Base-by-base conservation (phyloP, 1,140 invertebrate species). In the Lysiphlebus fabarum region DNA sequence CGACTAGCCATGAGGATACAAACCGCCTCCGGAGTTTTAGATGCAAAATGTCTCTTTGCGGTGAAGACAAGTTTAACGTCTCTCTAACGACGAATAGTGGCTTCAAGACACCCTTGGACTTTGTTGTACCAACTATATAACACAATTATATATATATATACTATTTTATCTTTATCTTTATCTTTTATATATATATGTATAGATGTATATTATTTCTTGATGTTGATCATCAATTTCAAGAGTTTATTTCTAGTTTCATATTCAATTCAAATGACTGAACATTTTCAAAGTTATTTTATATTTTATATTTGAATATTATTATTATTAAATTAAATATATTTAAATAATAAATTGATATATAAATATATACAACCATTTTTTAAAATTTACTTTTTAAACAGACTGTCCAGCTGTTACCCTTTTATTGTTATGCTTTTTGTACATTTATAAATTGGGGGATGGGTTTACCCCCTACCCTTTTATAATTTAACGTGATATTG, bases 41-140 rank as follows among this genome's bases (percentile, higher is more conserved):
- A 69, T 70, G 65, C 65, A 65, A 67, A 70, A 65, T 59, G 66
- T 66, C 66, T 26, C 17, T 26, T 26, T 69, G 63, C 61, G 68
- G 68, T 66, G 34, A 10, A 7, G 44, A 42, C 48, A 26, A 60
- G 40, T 41, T 56, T 56, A 48, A 40, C 44, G 47, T 42, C 36
- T 14, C 43, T 49, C 17, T 36, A 38, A 57, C 36, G 48, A 36
- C 41, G 34, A 17, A 7, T 17, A 12, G 41, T 5, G 2, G 45
- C 14, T n/a, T 54, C 8, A 26, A 14, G 26, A 9, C 34, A 53
- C 41, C 10, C 38, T 40, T 11, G 10, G 38, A 40, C 38, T 10
- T 10, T 17, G 38, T 26, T 53, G 42, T 50, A 58, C 37, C 40
- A 9, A 58, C 14, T 34, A 44, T 34, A 44, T 26, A 37, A 34